Base-by-base conservation (phyloP, 2,888 invertebrate genomes). In the Acronicta leporina region DNA sequence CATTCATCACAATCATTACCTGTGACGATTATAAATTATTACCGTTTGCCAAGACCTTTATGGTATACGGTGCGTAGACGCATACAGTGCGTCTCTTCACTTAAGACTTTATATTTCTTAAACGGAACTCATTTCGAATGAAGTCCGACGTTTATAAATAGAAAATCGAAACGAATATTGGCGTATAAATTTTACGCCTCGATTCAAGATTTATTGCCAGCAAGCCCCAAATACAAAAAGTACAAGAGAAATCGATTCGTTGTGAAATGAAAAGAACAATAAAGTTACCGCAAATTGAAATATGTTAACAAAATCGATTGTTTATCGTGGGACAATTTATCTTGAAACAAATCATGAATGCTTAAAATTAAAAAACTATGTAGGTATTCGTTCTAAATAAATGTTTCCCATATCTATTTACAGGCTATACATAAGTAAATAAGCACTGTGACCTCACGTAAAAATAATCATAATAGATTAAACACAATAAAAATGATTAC, bases 111-210 rank as follows among this genome's bases (percentile, higher is more conserved):
- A 73, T 74, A 82, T 82, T 83, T 82, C 82, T 74, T 81, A 75
- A 76, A 72, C 74, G 72, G 65, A 79, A 66, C 73, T 68, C 70
- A 50, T 67, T 70, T 72, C 75, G 63, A 83, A 82, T 90, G 89
- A 91, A 91, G 87, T 90, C 90, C 90, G 88, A 82, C 65, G 74
- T 81, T 81, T 90, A 92, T 86, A 90, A 91, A 92, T 92, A 92
- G 90, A 87, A 80, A 87, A 86, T 85, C 78, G 82, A 83, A 86
- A 81, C 83, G 73, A 77, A 80, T 80, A 84, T 82, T 70, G 77
- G 67, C 76, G 80, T 85, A 86, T 78, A 85, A 82, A 81, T 88
- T 87, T 86, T 83, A 87, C 80, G 79, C 77, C 76, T 75, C 84
- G 81, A 79, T 82, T 83, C 70, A 74, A 73, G 81, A 85, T 87